Evolutionary conservation across 2,888 invertebrate species (phyloP).

Genomic region (Hydriomena furcata): DNA sequence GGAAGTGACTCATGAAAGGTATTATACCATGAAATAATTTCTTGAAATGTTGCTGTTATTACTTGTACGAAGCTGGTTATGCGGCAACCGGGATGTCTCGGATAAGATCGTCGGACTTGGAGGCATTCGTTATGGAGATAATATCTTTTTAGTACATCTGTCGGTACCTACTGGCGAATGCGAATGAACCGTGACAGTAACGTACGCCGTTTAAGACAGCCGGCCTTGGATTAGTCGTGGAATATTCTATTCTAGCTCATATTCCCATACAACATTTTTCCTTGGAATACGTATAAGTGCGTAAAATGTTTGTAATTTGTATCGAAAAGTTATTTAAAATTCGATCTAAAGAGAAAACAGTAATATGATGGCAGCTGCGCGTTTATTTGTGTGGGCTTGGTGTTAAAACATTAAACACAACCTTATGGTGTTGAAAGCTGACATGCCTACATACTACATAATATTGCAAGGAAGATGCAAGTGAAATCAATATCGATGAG

Average conservation of each 20-base stretch:
- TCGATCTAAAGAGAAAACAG: too few species aligned
- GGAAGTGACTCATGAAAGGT: background rate
- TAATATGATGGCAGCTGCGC: too few species aligned
- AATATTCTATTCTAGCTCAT: conserved; percentile 37
- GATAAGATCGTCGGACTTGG: conserved; percentile 56
- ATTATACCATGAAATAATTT: conserved; percentile 5
- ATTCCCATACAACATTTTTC: too few species aligned
- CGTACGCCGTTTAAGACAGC: conserved; percentile 24
- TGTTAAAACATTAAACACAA: too few species aligned
- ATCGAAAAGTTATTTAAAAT: too few species aligned
- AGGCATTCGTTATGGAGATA: conserved; percentile 55
- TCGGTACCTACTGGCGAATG: conserved; percentile 51
- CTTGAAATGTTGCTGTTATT: conserved; percentile 4
- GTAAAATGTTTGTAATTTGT: too few species aligned
- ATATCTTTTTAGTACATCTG: conserved; percentile 49
- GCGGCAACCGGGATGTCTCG: conserved; percentile 33
- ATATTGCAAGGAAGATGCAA: conserved; percentile 32
- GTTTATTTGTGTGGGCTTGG: too few species aligned
- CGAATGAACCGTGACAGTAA: conserved; percentile 48
- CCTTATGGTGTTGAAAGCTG: conserved; percentile 18
- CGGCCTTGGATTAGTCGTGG: conserved; percentile 44
- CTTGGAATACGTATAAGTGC: too few species aligned
- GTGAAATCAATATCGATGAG: conserved; percentile 43
- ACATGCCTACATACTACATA: conserved; percentile 20
- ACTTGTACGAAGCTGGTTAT: conserved; percentile 8